Evolutionary conservation across 1,140 invertebrate species (phyloP).

Genomic region (Halesus radiatus): DNA sequence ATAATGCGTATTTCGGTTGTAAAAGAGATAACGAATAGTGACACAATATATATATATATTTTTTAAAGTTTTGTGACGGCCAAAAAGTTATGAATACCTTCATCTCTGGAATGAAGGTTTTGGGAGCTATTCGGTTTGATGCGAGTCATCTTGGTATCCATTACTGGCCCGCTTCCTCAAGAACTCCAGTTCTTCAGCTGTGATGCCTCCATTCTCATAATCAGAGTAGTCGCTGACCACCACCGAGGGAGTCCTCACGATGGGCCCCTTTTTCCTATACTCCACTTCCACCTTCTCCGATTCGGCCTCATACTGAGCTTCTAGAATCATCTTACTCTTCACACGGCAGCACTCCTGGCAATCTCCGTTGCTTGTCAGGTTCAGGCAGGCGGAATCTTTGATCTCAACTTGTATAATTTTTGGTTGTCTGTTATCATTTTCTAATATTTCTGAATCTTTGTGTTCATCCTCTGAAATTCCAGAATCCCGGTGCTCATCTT

Average conservation of each 20-base stretch:
- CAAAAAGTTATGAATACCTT: too few species aligned
- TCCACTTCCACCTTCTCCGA: conserved; percentile 52
- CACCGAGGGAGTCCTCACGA: conserved; percentile 83
- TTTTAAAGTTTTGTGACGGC: too few species aligned
- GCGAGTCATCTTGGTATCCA: too few species aligned
- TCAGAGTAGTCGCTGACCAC: conserved; percentile 89
- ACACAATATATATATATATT: too few species aligned
- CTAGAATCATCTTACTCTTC: conserved; percentile 59
- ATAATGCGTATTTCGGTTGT: too few species aligned
- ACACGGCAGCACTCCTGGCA: conserved; percentile 61
- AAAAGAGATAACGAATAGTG: too few species aligned
- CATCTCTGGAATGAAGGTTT: too few species aligned
- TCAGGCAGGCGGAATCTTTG: conserved; percentile 66
- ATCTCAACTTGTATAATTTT: conserved; percentile 62
- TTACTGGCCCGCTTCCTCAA: conserved; percentile 36
- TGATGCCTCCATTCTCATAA: conserved; percentile 76
- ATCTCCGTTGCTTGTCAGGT: conserved; percentile 61
- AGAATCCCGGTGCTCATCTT: too few species aligned
- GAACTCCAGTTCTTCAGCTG: conserved; percentile 75
- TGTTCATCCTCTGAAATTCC: too few species aligned
- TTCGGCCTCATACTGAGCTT: conserved; percentile 66
- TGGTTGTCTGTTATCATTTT: conserved; percentile 62
- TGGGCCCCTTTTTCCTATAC: conserved; percentile 65
- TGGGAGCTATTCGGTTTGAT: too few species aligned
- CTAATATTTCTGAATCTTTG: conserved; percentile 36